Percentiles rank a stretch among this genome's conserved stretches.
Evolutionary conservation across 2,797 vertebrate genomes (phyloP).

Genomic region (Catharus ustulatus): DNA sequence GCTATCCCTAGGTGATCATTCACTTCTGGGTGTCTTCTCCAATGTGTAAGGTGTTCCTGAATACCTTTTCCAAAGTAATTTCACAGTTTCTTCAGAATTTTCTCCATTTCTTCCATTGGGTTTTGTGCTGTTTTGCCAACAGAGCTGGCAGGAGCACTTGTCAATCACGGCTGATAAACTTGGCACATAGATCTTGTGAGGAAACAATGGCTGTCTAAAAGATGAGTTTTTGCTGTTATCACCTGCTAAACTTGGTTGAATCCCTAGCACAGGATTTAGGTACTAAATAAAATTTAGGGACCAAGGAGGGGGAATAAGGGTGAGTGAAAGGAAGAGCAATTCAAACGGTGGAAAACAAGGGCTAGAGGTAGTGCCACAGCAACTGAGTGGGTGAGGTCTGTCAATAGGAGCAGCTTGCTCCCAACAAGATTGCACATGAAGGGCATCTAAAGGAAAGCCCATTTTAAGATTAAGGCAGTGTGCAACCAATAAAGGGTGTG

Average conservation of each 20-base stretch:
- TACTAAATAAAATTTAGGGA: neutral
- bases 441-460: neutral
- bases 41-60: neutral
- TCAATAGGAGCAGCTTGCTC: neutral
- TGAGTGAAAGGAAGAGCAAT: neutral
- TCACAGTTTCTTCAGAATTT: neutral
- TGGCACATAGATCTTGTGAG: neutral
- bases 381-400: neutral
- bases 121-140: neutral
- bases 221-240: neutral
- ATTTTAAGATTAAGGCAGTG: neutral
- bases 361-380: neutral
- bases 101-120: accelerated
- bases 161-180: neutral
- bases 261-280: neutral
- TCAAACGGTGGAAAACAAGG: neutral
- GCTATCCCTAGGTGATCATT: neutral
- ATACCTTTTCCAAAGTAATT: neutral
- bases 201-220: neutral
- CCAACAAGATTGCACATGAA: neutral
- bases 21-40: neutral
- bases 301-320: neutral
- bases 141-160: neutral
- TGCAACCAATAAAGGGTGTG: neutral
- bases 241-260: neutral